Evolutionary conservation across 1,140 invertebrate genomes (phyloP).

Genomic region (Brachionus angularis): DNA sequence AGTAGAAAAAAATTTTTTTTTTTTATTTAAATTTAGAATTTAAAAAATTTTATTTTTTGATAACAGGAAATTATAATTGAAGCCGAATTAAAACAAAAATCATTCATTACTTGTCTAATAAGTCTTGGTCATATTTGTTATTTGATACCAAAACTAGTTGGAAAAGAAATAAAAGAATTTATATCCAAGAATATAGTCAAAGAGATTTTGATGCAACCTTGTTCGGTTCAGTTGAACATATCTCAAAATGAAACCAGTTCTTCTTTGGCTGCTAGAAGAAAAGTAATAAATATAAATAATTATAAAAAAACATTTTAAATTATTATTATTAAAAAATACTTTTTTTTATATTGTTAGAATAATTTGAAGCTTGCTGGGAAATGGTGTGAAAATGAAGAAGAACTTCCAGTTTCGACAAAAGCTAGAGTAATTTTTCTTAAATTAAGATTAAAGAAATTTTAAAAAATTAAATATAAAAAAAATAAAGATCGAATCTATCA

Average conservation of each 20-base stretch:
- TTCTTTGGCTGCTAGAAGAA: not conserved
- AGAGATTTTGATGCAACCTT: slow-evolving; percentile 81
- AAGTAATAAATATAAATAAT: too few species aligned
- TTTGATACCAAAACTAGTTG: slow-evolving; percentile 77
- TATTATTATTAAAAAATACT: too few species aligned
- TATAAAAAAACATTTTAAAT: too few species aligned
- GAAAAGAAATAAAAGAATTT: slow-evolving; percentile 81
- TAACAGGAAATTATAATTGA: slow-evolving; percentile 50
- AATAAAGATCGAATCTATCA: slow-evolving; percentile 77
- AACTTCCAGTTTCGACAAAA: slow-evolving; percentile 80
- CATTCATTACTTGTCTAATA: slow-evolving; percentile 86
- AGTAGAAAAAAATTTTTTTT: slow-evolving; percentile 8
- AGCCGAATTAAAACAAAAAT: slow-evolving; percentile 62
- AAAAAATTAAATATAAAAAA: too few species aligned
- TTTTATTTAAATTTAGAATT: too few species aligned
- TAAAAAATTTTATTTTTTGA: not conserved
- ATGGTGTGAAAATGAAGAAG: slow-evolving; percentile 80
- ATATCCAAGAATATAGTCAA: slow-evolving; percentile 91
- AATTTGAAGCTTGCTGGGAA: slow-evolving; percentile 57
- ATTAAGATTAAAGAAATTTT: too few species aligned
- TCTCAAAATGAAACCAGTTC: not conserved
- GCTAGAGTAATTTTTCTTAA: slow-evolving; percentile 67
- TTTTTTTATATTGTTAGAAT: too few species aligned
- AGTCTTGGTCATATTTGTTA: slow-evolving; percentile 87
- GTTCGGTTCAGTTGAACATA: slow-evolving; percentile 47